Conservation (phyloP, 2,113 vertebrate species). For the Misgurnus anguillicaudatus region DNA sequence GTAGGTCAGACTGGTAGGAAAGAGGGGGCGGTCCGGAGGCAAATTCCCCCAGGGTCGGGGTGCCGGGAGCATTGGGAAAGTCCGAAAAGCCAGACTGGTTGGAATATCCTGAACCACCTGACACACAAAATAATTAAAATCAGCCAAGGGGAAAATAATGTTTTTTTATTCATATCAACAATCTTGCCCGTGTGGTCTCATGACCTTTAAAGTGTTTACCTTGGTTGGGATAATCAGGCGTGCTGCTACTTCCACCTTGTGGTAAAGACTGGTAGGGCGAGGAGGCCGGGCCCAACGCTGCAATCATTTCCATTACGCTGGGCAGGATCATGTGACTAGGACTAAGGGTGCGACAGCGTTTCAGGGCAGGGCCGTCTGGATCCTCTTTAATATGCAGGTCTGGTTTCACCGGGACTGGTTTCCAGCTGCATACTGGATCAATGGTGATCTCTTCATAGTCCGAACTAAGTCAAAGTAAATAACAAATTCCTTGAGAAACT, state of each 20-base stretch:
- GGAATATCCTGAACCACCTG: constrained; percentile 80
- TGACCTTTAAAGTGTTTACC: constrained; percentile 64
- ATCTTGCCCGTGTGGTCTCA: neutral
- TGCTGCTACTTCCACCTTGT: constrained; percentile 65
- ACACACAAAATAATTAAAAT: neutral
- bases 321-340: constrained; percentile 93
- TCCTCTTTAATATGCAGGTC: constrained; percentile 92
- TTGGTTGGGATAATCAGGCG: constrained; percentile 79
- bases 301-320: constrained; percentile 96
- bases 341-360: constrained; percentile 92
- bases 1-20: constrained; percentile 85
- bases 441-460: constrained; percentile 98
- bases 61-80: constrained; percentile 81
- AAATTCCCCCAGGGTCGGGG: constrained; percentile 84
- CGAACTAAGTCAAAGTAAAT: constrained; percentile 67
- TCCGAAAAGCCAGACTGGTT: constrained; percentile 82
- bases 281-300: constrained; percentile 83
- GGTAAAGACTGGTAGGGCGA: constrained; percentile 77
- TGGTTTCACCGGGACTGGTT: constrained; percentile 89
- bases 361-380: constrained; percentile 85
- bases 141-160: neutral
- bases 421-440: constrained; percentile 93
- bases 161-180: too few relatives aligned
- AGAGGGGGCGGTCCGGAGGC: constrained; percentile 75
- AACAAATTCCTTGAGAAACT: neutral